These are phyloP conservation scores for Andrena bicolor DNA, from an alignment of 2,888 invertebrate genomes.

Conservation along the genomic window DNA sequence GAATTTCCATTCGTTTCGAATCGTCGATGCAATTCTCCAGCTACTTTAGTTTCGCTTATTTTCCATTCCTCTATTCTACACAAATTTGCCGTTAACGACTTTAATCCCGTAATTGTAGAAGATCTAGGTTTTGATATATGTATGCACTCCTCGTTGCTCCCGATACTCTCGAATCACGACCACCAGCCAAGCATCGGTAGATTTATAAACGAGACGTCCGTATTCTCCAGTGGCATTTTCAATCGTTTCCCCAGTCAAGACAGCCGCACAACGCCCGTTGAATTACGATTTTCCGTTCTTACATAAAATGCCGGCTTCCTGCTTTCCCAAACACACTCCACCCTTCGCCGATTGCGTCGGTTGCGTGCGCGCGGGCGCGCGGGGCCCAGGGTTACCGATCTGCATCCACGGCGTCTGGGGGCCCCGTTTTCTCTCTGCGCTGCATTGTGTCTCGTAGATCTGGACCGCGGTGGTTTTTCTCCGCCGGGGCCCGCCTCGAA, in stretches of 20 bases:
- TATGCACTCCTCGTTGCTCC: neutral
- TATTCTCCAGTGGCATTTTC: slow-evolving; percentile 5
- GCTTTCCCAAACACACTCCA: slow-evolving; percentile 35
- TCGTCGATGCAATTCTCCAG: neutral
- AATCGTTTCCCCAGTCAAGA: neutral
- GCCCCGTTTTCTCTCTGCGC: slow-evolving; percentile 62
- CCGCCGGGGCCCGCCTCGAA: slow-evolving; percentile 58
- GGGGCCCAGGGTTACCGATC: slow-evolving; percentile 36
- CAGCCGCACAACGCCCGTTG: neutral
- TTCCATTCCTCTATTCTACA: too few relatives aligned
- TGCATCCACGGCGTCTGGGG: slow-evolving; percentile 14
- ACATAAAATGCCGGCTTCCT: slow-evolving; percentile 44
- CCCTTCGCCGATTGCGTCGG: slow-evolving; percentile 12
- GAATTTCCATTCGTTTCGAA: neutral
- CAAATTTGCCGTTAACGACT: too few relatives aligned
- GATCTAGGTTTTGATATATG: too few relatives aligned
- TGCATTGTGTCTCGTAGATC: slow-evolving; percentile 68
- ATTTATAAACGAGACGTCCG: neutral
- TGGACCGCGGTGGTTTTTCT: slow-evolving; percentile 45
- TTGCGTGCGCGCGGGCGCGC: too few relatives aligned
- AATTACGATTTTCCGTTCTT: slow-evolving; percentile 39
- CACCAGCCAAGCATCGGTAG: neutral
- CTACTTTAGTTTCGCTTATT: too few relatives aligned
- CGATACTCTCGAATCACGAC: neutral
- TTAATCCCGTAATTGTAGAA: too few relatives aligned